Percentiles rank a stretch among this genome's conserved stretches.
Conservation (phyloP, 2,797 vertebrate genomes). For the Urosaurus nigricauda region DNA sequence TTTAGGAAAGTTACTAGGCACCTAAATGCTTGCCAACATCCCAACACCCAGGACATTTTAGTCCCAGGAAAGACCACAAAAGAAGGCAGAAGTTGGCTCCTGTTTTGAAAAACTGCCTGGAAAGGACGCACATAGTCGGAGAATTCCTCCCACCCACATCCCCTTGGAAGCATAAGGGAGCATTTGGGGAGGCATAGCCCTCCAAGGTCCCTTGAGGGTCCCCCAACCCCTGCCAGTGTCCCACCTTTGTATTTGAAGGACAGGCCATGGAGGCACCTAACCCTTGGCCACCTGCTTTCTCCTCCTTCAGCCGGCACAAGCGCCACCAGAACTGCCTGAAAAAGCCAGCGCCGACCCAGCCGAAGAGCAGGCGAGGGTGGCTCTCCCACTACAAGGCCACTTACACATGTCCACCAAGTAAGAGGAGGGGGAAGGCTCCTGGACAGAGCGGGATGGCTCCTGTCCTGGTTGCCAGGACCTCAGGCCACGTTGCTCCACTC, state of each 20-base stretch:
- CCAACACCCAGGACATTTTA: too few species aligned
- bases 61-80: too few species aligned
- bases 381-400: constrained; percentile 58
- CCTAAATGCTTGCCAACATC: too few species aligned
- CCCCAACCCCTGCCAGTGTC: too few species aligned
- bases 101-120: too few species aligned
- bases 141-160: too few species aligned
- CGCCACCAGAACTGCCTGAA: constrained; percentile 56
- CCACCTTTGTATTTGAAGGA: not conserved
- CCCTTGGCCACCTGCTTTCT: not conserved
- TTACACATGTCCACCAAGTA: constrained; percentile 56
- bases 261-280: not conserved
- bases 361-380: constrained; percentile 18
- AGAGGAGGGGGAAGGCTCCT: constrained; percentile 14
- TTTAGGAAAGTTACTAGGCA: too few species aligned
- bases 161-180: too few species aligned
- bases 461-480: not conserved
- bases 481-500: not conserved
- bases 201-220: too few species aligned
- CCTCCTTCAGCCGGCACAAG: constrained; percentile 61
- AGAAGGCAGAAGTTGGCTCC: too few species aligned
- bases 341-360: not conserved
- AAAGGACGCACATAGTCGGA: too few species aligned
- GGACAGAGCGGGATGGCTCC: not conserved
- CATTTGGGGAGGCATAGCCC: too few species aligned